Evolutionary conservation across 2,888 invertebrate species (phyloP), one percentile per base, ranked within the genome.

Genomic region (Tiphia femorata): DNA sequence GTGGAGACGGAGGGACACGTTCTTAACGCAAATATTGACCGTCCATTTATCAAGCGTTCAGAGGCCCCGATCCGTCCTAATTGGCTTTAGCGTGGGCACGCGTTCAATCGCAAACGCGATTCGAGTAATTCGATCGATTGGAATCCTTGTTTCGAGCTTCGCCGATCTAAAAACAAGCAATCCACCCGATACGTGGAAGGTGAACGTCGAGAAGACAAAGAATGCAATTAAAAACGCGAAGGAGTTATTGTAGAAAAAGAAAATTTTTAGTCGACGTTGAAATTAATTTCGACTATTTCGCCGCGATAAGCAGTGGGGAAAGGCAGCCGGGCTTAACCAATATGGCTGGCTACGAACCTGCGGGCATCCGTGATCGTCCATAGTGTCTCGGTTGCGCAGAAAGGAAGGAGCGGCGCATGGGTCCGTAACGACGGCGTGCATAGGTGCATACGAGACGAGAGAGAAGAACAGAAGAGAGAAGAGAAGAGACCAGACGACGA

Each of bases 1-100:
- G 2, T 2, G 8, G 14, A 14, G 12, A 21, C 7, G 33, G 17
- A 4, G 5, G 17, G 27, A 21, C 49, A 40, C 21, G 57, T 51
- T 69, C 70, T 67, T 49, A 65, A 69, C 64, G 69, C 75, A 79
- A 80, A 80, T 80, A 80, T 80, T 80, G 78, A 78, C 78, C 68
- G 69, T 78, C 60, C 77, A 75, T 80, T 80, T 75, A 79, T 77
- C 77, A 77, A 75, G 63, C 68, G 66, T n/a, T n/a, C 47, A 68
- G 27, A 55, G 50, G 58, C 72, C 55, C 70, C 74, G 73, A 76
- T 76, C 64, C 61, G 53, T 52, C 61, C 73, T 76, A 75, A 77
- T 77, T 76, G 76, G 76, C 71, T 67, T 69, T 58, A n/a, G n/a
- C n/a, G n/a, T 25, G 8, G 5, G 25, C 8, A 25, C 25, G 5